Evolutionary conservation across 2,113 vertebrate species (phyloP).

Genomic region (Smithornis capensis): DNA sequence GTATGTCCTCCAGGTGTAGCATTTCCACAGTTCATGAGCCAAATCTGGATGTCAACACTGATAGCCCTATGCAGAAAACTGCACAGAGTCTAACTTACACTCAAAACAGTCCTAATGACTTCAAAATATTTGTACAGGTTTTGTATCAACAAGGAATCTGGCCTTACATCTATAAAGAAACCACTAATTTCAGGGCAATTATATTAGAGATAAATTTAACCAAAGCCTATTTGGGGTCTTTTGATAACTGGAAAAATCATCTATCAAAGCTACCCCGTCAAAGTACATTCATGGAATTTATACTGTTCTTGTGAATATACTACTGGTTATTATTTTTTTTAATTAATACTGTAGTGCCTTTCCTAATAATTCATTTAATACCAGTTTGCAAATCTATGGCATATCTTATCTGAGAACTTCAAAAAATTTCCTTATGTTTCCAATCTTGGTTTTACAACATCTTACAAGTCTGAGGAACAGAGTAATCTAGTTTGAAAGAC

Average conservation of each 20-base stretch:
- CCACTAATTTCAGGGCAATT: not conserved
- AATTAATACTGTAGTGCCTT: not conserved
- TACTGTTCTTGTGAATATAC: not conserved
- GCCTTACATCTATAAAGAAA: not conserved
- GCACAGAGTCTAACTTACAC: not conserved
- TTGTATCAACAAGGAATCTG: not conserved
- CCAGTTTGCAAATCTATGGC: not conserved
- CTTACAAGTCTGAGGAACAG: not conserved
- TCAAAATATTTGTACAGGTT: not conserved
- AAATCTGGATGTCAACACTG: not conserved
- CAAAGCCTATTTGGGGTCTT: not conserved
- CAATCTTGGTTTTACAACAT: not conserved
- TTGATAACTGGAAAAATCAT: not conserved
- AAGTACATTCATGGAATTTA: not conserved
- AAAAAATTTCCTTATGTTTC: not conserved
- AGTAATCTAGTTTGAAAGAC: not conserved
- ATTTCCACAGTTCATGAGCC: not conserved
- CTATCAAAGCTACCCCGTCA: not conserved
- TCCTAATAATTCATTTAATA: not conserved
- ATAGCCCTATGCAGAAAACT: not conserved
- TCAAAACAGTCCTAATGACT: not conserved
- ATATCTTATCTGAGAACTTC: not conserved
- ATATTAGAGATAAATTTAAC: not conserved
- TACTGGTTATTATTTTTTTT: not conserved
- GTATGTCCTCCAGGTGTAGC: not conserved